These are phyloP conservation scores for Drosophila biarmipes DNA, from an alignment of 1,140 invertebrate genomes.

Conservation along the genomic window DNA sequence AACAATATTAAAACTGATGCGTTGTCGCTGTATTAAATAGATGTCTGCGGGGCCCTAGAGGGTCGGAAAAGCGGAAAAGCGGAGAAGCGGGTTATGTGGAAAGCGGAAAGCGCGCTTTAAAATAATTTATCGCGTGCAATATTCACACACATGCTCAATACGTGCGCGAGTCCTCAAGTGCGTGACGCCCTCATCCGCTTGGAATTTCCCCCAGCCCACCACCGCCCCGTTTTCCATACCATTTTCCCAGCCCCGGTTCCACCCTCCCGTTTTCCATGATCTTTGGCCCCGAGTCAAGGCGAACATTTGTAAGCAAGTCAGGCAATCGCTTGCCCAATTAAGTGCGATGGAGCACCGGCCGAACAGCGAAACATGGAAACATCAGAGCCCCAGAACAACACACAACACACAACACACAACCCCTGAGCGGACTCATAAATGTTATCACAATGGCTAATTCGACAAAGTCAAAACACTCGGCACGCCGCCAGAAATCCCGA, in stretches of 20 bases:
- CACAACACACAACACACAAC: background rate
- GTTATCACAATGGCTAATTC: conserved; percentile 81
- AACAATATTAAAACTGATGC: conserved; percentile 80
- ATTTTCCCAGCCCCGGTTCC: too few relatives aligned
- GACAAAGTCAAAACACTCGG: conserved; percentile 74
- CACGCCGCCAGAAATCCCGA: conserved; percentile 21
- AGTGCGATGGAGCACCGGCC: conserved; percentile 60
- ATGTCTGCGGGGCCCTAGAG: conserved; percentile 25
- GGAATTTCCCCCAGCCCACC: background rate
- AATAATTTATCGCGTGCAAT: conserved; percentile 80
- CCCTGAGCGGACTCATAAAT: conserved; percentile 42
- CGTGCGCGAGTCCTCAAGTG: conserved; percentile 45
- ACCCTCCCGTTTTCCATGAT: conserved; percentile 15
- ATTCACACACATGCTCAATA: conserved; percentile 51
- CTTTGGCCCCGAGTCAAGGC: conserved; percentile 19
- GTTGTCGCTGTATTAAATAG: conserved; percentile 73
- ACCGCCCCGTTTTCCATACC: too few relatives aligned
- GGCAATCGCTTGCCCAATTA: conserved; percentile 77
- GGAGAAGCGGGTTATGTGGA: background rate
- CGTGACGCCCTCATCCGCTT: conserved; percentile 40
- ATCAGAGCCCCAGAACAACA: background rate
- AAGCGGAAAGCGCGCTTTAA: conserved; percentile 52
- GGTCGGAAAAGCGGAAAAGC: background rate
- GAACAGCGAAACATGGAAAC: conserved; percentile 6
- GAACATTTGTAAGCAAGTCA: conserved; percentile 78